phyloP scores from a whole-genome alignment of 1,140 invertebrate genomes.

The Caenorhabditis elegans region WBcel235 BX284604.4:8009001-8009500 shows the following conservation, averaged over 20 bases:
- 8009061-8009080: background rate
- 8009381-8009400: constrained; percentile 2
- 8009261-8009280: too few species aligned
- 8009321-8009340: too few species aligned
- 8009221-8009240: background rate
- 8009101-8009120: background rate
- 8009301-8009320: too few species aligned
- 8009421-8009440: constrained; percentile 24
- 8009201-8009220: background rate
- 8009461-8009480: constrained; percentile 30
- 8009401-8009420: constrained; percentile 32
- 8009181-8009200: too few species aligned
- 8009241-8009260: too few species aligned
- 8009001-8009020: background rate
- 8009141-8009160: too few species aligned
- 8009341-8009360: too few species aligned
- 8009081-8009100: background rate
- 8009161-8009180: too few species aligned
- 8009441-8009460: constrained; percentile 22
- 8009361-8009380: constrained; percentile 22
- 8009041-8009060: background rate
- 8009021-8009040: background rate
- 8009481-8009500: constrained; percentile 23
- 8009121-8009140: too few species aligned
- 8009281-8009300: too few species aligned